These are phyloP conservation scores for Eumerus sabulonum DNA, from an alignment of 2,888 invertebrate species.

Conservation along the genomic window DNA sequence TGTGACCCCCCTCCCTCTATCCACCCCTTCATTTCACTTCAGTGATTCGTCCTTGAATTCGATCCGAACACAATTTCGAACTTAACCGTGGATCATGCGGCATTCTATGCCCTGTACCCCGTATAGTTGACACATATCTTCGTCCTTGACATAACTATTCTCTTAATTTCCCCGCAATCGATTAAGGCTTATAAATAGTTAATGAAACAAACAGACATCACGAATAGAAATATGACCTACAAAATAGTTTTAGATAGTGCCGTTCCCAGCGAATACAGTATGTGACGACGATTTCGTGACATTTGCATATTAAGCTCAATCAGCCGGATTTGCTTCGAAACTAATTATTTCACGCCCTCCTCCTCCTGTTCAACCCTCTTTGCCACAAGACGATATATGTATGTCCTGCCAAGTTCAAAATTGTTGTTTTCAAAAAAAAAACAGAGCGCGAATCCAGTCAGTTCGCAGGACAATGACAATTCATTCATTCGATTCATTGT, in stretches of 20 bases:
- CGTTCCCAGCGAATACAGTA: too few relatives aligned
- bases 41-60: conserved; percentile 42
- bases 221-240: too few relatives aligned
- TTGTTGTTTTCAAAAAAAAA: conserved; percentile 41
- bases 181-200: conserved; percentile 27
- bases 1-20: neutral
- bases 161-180: conserved; percentile 7
- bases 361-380: neutral
- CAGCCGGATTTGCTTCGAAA: too few relatives aligned
- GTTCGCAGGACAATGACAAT: conserved; percentile 44
- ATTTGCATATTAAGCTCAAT: conserved; percentile 32
- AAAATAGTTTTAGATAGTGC: neutral
- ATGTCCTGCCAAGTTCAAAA: conserved; percentile 49
- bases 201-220: neutral
- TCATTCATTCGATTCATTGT: too few relatives aligned
- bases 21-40: conserved; percentile 7
- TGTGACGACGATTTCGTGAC: neutral
- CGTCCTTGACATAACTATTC: conserved; percentile 40
- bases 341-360: conserved; percentile 6
- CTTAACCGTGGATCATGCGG: conserved; percentile 17
- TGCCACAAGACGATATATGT: too few relatives aligned
- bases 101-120: too few relatives aligned
- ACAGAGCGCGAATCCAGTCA: conserved; percentile 32
- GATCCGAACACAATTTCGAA: conserved; percentile 47
- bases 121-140: neutral